Base-by-base conservation (phyloP, 2,888 invertebrate genomes). In the Aricia artaxerxes region DNA sequence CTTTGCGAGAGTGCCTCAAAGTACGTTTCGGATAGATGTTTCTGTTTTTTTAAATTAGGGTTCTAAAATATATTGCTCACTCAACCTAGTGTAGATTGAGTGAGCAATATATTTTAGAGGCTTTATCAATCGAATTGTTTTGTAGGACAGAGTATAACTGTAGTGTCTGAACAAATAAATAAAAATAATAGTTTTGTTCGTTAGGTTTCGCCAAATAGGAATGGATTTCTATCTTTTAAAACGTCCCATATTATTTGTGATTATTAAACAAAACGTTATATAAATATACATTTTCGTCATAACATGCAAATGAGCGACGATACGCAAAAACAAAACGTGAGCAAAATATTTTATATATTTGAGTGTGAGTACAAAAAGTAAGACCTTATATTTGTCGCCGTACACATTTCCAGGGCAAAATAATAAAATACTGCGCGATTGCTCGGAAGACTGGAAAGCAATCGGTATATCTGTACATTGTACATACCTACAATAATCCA, bases 1-100 rank as follows among this genome's bases (percentile, higher is more conserved):
- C 73, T 40, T 73, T 44, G 73, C 31, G 40, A 44, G 38, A 73
- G 31, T 69, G 69, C 69, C 31, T 69, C 69, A 69, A 69, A 35
- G 16, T 38, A 69, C 24, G 4, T 69, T 35, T 69, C 1, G 16
- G 64, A 24, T 57, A 7, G 11, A 64, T 7, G 11, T 64, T 7
- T 4, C 35, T 13, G 3, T 38, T 13, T 38, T 44, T 64, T 69
- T 1, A 16, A 69, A 69, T 69, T 35, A 24, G 16, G 5, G 13
- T 35, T 38, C 13, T 2, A 13, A 69, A 35, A 35, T 13, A 35
- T 35, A 13, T 53, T 53, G 13, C 4, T 53, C 13, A 13, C 13
- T 13, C 4, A 53, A 53, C 53, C 13, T 53, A 24, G 24, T 24
- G 24, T 24, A 24, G 24, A 24, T 24, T 24, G 24, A 24, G 24